Percentiles rank a stretch among this genome's conserved stretches.
Conservation (phyloP, 2,797 vertebrate species). For the Enteromius afrohamiltoni region DNA sequence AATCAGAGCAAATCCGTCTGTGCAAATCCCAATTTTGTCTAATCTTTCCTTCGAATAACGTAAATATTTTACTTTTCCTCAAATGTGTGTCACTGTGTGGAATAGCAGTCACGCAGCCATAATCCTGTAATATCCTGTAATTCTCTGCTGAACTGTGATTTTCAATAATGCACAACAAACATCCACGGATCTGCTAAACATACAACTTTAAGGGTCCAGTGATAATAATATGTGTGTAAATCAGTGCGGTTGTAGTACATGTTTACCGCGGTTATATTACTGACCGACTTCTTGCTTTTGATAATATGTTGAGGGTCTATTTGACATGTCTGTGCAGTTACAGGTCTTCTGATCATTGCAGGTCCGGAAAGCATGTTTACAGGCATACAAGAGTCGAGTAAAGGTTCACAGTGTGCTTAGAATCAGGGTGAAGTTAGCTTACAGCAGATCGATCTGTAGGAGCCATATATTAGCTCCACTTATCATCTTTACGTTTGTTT, state of each 20-base stretch:
- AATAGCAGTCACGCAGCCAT: constrained; percentile 13
- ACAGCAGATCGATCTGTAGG: constrained; percentile 10
- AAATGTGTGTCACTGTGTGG: constrained; percentile 29
- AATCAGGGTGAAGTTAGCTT: constrained; percentile 19
- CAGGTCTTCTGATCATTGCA: background rate
- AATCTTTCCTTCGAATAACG: constrained; percentile 29
- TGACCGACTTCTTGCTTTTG: background rate
- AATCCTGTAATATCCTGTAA: constrained; percentile 28
- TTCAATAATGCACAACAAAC: constrained; percentile 4
- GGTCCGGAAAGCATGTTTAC: background rate
- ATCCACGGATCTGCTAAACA: constrained; percentile 1
- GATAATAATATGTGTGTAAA: background rate
- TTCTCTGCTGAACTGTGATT: background rate
- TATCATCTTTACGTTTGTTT: constrained; percentile 2
- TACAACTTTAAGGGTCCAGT: background rate
- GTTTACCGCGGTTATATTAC: background rate
- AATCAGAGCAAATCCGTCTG: constrained; percentile 37
- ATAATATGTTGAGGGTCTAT: background rate
- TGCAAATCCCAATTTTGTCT: constrained; percentile 35
- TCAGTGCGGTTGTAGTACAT: background rate
- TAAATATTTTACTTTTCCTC: constrained; percentile 8
- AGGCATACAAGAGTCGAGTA: background rate
- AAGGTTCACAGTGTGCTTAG: constrained; percentile 22
- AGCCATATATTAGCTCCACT: constrained; percentile 17
- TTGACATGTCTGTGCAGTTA: background rate